Evolutionary conservation across 2,113 vertebrate species (phyloP).

Genomic region (Crocuta crocuta): DNA sequence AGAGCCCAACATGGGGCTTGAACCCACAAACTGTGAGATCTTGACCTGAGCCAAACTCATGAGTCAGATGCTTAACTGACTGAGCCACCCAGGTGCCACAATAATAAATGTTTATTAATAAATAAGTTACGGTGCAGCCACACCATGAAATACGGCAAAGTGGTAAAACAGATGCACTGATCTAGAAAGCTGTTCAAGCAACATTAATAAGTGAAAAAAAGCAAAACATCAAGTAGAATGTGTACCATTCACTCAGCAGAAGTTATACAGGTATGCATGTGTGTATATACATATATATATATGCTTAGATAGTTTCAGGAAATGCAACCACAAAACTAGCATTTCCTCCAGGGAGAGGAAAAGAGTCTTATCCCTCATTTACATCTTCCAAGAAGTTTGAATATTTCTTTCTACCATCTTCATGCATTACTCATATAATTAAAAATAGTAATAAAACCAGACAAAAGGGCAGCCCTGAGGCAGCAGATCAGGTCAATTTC

Average conservation of each 20-base stretch:
- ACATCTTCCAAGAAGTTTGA: neutral
- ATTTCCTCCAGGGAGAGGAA: neutral
- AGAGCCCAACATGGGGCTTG: too few species aligned
- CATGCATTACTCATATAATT: slow-evolving; percentile 48
- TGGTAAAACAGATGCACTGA: neutral
- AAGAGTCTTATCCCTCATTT: neutral
- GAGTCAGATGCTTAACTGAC: too few species aligned
- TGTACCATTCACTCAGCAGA: neutral
- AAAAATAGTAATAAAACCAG: slow-evolving; percentile 48
- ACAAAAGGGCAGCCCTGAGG: neutral
- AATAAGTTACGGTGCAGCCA: neutral
- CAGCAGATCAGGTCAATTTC: neutral
- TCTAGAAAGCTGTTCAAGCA: neutral
- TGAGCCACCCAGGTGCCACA: too few species aligned
- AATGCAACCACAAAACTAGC: neutral
- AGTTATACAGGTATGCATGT: neutral
- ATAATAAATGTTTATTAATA: neutral
- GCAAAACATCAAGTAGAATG: neutral
- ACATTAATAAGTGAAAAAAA: neutral
- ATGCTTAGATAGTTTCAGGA: neutral
- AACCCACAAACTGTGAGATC: too few species aligned
- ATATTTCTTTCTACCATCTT: neutral
- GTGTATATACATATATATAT: accelerated
- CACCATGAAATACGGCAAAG: neutral
- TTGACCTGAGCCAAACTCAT: too few species aligned